Conservation (phyloP, 1,140 invertebrate genomes). For the Scaptomyza hsui region DNA sequence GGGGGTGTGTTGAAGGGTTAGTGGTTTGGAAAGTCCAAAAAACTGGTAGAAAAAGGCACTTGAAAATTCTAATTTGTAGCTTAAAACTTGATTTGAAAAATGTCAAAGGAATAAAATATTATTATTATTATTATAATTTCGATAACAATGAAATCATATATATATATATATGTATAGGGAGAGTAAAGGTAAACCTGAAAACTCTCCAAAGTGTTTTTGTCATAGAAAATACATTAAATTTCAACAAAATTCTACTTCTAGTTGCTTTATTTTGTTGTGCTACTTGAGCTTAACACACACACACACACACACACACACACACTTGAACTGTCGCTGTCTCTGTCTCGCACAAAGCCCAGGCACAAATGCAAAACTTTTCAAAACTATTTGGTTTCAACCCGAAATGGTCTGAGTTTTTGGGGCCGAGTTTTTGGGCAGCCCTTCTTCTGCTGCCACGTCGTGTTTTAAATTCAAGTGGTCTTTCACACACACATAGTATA, state of each 20-base stretch:
- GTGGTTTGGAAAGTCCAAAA: conserved; percentile 16
- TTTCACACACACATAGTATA: conserved; percentile 42
- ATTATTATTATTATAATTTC: conserved; percentile 42
- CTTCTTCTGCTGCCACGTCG: conserved; percentile 69
- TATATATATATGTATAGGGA: conserved; percentile 14
- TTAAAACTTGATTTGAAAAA: conserved; percentile 79
- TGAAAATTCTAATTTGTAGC: conserved; percentile 81
- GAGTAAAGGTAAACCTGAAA: conserved; percentile 47
- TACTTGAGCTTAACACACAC: conserved; percentile 77
- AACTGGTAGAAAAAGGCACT: conserved; percentile 48
- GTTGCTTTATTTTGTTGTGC: conserved; percentile 56
- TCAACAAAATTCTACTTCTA: conserved; percentile 73
- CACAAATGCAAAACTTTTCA: conserved; percentile 78
- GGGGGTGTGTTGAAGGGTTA: background rate
- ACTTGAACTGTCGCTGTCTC: conserved; percentile 5
- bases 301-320: conserved; percentile 29
- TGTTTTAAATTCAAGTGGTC: conserved; percentile 82
- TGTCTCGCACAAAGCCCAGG: conserved; percentile 33
- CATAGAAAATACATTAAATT: conserved; percentile 83
- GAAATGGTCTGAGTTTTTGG: conserved; percentile 23
- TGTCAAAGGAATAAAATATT: conserved; percentile 33
- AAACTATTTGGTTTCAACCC: conserved; percentile 67
- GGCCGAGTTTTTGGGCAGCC: conserved; percentile 38
- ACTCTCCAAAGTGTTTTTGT: conserved; percentile 64
- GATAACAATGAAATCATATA: too few species aligned